phyloP scores from a whole-genome alignment of 2,797 vertebrate species.

The Rhabdomys pumilio region DNA sequence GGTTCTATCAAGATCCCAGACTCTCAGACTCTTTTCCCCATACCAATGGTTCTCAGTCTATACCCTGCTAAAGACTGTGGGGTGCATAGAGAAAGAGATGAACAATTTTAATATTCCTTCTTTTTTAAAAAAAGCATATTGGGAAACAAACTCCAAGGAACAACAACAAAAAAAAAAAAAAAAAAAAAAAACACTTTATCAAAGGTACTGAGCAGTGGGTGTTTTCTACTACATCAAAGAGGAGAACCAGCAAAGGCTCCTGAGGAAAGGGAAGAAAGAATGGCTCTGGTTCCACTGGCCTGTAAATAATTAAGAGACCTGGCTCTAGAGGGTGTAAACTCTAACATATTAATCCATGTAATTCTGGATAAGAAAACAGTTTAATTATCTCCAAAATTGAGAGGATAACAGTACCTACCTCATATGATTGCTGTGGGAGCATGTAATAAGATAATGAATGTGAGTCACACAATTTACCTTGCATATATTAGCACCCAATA shows the following conservation, averaged over 20 bases:
- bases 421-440: constrained; percentile 47
- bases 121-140: not conserved
- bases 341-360: constrained; percentile 7
- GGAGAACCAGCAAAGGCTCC: not conserved
- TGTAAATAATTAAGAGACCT: constrained; percentile 23
- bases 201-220: not conserved
- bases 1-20: not conserved
- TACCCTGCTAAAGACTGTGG: not conserved
- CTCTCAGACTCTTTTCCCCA: not conserved
- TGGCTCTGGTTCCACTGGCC: not conserved
- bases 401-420: constrained; percentile 53
- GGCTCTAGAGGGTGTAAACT: not conserved
- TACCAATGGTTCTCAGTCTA: not conserved
- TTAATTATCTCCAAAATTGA: constrained; percentile 64
- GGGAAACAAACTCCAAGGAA: not conserved
- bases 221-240: not conserved
- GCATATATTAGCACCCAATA: constrained; percentile 20
- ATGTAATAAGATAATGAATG: constrained; percentile 68
- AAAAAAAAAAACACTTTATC: not conserved
- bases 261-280: not conserved
- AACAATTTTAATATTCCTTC: not conserved
- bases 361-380: constrained; percentile 40
- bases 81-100: not conserved
- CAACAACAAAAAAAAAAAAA: not conserved
- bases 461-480: constrained; percentile 58